Base-by-base conservation (phyloP, 2,797 vertebrate species). In the Tolypeutes matacus region DNA sequence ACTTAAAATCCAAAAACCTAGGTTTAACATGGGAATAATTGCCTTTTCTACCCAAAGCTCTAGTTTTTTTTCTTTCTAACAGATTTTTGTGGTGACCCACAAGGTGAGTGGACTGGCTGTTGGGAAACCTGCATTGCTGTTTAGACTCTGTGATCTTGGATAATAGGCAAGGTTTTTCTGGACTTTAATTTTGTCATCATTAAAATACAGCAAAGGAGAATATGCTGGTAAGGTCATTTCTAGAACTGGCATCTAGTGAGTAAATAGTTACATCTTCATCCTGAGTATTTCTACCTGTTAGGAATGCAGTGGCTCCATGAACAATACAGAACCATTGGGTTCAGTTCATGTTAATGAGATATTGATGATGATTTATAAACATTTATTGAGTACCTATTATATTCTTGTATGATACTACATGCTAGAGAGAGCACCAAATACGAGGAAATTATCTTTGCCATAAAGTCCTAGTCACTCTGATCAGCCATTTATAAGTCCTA, bases 101-200 rank as follows among this genome's bases (percentile, higher is more conserved):
- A 83, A 93, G 21, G 62, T 81, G 23, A 23, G n/a, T 46, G 64
- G 46, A n/a, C 23, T 93, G 60, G 4, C 2, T 80, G 17, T 25
- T 82, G 51, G 51, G 34, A 83, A 88, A 75, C 76, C n/a, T 2
- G 18, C 27, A 34, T 91, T 69, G 34, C 34, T 85, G 60, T 93
- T 93, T 91, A 87, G 51, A 27, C 53, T 89, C 60, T 93, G 42
- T 86, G 51, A 70, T 75, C 18, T 80, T 93, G 70, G 14, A 58
- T 69, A 64, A 86, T 64, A 84, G 29, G 21, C n/a, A 87, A 46
- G 77, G 14, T n/a, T 42, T 86, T 67, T 64, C 62, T 56, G 31
- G 58, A 85, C 36, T 83, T 80, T 81, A 95, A 75, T 56, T 86
- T 94, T 70, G 27, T 83, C 21, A 31, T 58, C 36, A 58, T 80